phyloP scores from a whole-genome alignment of 2,888 invertebrate species.

The Aquatica leii region DNA sequence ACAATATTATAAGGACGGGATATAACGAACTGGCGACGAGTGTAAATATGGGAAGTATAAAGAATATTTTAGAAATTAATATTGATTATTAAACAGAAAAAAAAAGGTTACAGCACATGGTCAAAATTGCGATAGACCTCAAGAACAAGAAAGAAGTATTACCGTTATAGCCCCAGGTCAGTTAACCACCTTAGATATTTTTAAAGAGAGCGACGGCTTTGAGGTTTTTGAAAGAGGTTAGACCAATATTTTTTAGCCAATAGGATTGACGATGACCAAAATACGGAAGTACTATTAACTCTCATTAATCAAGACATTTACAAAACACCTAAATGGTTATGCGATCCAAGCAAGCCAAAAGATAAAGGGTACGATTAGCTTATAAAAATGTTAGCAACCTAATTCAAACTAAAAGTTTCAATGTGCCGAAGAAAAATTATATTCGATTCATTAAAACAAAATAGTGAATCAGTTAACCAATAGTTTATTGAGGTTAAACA shows the following conservation, averaged over 20 bases:
- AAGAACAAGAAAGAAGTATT: no score
- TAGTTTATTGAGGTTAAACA: conserved; percentile 13
- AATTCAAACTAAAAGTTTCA: neutral
- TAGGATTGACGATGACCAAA: conserved; percentile 32
- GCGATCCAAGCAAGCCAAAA: conserved; percentile 35
- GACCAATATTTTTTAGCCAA: conserved; percentile 41
- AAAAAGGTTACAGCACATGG: no score
- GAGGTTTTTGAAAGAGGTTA: conserved; percentile 29
- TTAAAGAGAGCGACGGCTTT: conserved; percentile 24
- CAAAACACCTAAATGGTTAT: conserved; percentile 34
- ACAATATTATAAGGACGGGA: no score
- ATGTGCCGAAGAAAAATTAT: neutral
- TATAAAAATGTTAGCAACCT: neutral
- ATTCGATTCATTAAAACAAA: conserved; percentile 8
- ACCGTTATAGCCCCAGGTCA: neutral
- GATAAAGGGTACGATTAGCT: conserved; percentile 34
- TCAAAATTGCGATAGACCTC: no score
- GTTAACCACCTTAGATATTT: conserved; percentile 2
- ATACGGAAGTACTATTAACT: conserved; percentile 34
- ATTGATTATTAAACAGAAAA: no score
- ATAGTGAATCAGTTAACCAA: conserved; percentile 6
- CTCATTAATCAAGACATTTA: conserved; percentile 32
- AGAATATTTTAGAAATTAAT: no score
- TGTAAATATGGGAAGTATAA: no score
- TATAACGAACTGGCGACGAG: no score